phyloP scores from a whole-genome alignment of 2,888 invertebrate genomes.

The Escarpia spicata region DNA sequence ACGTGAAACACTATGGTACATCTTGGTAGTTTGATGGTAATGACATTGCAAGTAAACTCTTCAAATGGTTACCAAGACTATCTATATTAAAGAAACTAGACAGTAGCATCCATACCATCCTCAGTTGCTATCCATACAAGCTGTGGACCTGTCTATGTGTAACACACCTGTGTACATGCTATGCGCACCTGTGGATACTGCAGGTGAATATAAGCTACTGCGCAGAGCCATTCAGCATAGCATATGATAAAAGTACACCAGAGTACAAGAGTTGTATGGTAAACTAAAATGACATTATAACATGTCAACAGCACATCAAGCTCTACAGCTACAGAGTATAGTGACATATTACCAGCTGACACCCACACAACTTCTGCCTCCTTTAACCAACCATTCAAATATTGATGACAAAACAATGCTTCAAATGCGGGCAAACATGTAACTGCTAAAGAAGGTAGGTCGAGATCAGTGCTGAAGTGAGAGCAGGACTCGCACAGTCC shows the following conservation, averaged over 20 bases:
- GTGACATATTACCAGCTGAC: not conserved
- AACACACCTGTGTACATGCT: no score
- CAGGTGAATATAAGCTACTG: not conserved
- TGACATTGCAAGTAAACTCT: not conserved
- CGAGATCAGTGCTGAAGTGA: no score
- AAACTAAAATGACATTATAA: not conserved
- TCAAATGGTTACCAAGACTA: not conserved
- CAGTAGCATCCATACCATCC: no score
- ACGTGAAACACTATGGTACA: not conserved
- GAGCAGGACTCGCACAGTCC: no score
- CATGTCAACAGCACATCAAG: not conserved
- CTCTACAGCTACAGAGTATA: not conserved
- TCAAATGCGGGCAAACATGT: not conserved
- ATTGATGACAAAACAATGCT: not conserved
- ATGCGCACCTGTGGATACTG: not conserved
- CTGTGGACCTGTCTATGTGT: no score
- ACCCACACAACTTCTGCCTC: not conserved
- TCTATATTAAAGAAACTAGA: no score
- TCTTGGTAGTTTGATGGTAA: not conserved
- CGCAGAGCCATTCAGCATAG: not conserved
- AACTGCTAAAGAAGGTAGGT: not conserved
- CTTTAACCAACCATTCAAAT: not conserved
- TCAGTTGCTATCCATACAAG: no score
- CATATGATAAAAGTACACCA: not conserved
- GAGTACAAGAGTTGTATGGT: not conserved